Evolutionary conservation across 2,797 vertebrate species (phyloP).

Genomic region (Phoxinus dragarum): DNA sequence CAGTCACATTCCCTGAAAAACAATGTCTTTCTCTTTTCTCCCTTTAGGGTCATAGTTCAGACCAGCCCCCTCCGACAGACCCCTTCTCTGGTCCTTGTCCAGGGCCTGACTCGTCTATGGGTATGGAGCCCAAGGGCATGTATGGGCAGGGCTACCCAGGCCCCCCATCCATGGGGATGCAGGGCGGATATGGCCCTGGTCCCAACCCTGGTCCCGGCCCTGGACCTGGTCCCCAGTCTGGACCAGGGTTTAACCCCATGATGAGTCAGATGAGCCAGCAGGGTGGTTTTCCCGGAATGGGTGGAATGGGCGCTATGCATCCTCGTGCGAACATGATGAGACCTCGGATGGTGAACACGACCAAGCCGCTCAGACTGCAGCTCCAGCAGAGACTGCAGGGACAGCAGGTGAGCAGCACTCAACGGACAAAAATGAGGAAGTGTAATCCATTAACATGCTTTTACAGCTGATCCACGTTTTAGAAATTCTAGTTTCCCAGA

Average conservation of each 20-base stretch:
- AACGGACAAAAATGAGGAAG: neutral
- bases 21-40: neutral
- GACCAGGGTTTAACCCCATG: slow-evolving; percentile 77
- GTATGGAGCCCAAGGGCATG: slow-evolving; percentile 90
- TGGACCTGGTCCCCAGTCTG: slow-evolving; percentile 72
- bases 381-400: slow-evolving; percentile 97
- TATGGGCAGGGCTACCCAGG: slow-evolving; percentile 88
- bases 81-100: slow-evolving; percentile 86
- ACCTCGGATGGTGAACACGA: slow-evolving; percentile 86
- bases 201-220: slow-evolving; percentile 75
- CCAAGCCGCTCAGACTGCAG: slow-evolving; percentile 94
- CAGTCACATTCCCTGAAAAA: neutral
- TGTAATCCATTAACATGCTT: neutral
- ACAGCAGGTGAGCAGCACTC: slow-evolving; percentile 84
- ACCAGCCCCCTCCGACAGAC: slow-evolving; percentile 82
- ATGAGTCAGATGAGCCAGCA: slow-evolving; percentile 83
- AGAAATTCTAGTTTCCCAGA: neutral
- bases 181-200: slow-evolving; percentile 77
- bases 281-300: slow-evolving; percentile 77
- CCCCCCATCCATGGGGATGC: slow-evolving; percentile 85
- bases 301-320: slow-evolving; percentile 87
- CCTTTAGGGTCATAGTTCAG: slow-evolving; percentile 85
- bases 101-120: slow-evolving; percentile 84
- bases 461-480: neutral
- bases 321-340: slow-evolving; percentile 86